Base-by-base conservation (phyloP, 1,140 invertebrate genomes). In the Harpegnathos saltator region DNA sequence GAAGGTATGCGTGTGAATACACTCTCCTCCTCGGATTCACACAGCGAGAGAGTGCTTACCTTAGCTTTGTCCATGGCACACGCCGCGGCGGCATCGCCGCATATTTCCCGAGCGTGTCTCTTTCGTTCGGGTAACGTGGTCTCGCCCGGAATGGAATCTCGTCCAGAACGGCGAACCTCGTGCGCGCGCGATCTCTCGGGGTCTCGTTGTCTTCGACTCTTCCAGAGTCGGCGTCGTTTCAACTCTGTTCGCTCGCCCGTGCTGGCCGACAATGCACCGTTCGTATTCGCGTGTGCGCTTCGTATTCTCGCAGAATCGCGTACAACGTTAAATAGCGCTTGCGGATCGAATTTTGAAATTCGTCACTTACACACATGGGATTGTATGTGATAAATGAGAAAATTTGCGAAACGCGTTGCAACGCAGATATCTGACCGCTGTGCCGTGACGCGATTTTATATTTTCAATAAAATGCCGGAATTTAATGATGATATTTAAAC, bases 111-210 rank as follows among this genome's bases (percentile, higher is more conserved):
- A n/a, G n/a, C n/a, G 22, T 22, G 52, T 22, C 59, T 63, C 59
- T 72, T 86, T 38, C 74, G 12, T 73, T 89, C 85, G 59, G 73
- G 78, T 87, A 84, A 84, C 85, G 26, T 48, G 78, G 80, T 52
- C 87, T 83, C 52, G 26, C 82, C 71, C 73, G 75, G 89, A 89
- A 89, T 89, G 89, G 89, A 90, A 90, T 90, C 89, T 82, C 82
- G 80, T 83, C 33, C 65, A 48, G 38, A 44, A 65, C 59, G 68
- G 58, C 73, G 62, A 65, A 78, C 77, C 52, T 65, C 74, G 58
- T 69, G 59, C 19, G 3, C 54, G 29, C 15, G 3, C 54, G 81
- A 87, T 83, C 77, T 85, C 72, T 62, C 52, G 52, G 58, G 56
- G 54, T 89, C 82, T 89, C 54, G 54, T 81, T 80, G 73, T 74